Evolutionary conservation across 2,888 invertebrate genomes (phyloP), one percentile per base, ranked within the genome.

Genomic region (Hecatera dysodea): DNA sequence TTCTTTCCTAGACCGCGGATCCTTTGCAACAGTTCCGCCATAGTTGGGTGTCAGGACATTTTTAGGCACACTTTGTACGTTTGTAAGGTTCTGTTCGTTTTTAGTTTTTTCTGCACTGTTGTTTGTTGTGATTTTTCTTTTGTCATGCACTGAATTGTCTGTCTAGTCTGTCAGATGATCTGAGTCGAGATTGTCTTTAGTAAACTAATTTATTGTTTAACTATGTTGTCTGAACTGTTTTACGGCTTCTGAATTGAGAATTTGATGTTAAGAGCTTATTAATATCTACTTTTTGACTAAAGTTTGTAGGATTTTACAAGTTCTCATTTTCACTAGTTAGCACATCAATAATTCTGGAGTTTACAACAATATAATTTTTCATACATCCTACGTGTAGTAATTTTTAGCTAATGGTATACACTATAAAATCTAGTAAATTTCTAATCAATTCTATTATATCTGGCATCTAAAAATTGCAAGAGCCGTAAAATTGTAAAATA

Each of bases 11-110:
- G 9, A 7, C 59, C 50, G 64, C 86, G 86, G 44, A 91, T 63
- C 81, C 83, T 91, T 60, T 82, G 80, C 5, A 89, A 79, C 1
- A 88, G 8, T 8, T 83, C 86, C 68, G 87, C 89, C 92, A 93
- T 93, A 55, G 88, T 88, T 63, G 3, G 0, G 1, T 63, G 57
- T 79, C 79, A 79, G 50, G 82, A 57, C 82, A 79, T 79, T 15
- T 36, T 62, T 53, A 12, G 9, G 11, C 15, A 33, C 73, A 60
- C 72, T 62, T 46, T 44, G 15, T 33, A 46, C 39, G 33, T 17
- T 11, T 39, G 22, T 36, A 27, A 17, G 44, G 69, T 52, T 52
- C 50, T 9, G 7, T 39, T 39, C 17, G 6, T 66, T 50, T 44
- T 64, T 64, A 19, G 0, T 15, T 63, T 42, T 50, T 1, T 22